Conservation (phyloP, 2,888 invertebrate genomes). For the Eledona agricola region DNA sequence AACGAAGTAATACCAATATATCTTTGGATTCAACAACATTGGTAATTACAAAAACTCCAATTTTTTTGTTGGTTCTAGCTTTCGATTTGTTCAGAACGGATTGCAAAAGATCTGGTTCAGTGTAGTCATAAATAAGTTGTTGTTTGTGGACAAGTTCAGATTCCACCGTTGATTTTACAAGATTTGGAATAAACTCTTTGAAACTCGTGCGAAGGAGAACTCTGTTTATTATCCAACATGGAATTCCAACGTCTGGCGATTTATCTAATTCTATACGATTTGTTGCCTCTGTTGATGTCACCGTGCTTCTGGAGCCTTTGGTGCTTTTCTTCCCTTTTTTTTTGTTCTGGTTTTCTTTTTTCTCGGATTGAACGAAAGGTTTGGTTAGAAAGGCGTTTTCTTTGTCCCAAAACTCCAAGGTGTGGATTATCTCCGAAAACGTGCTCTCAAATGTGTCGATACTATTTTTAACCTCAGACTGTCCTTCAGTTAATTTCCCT, state of each 20-base stretch:
- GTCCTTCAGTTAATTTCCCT: constrained; percentile 37
- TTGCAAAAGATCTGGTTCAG: constrained; percentile 3
- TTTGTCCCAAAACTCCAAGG: constrained; percentile 53
- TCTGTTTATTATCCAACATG: constrained; percentile 17
- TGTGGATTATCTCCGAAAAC: constrained; percentile 44
- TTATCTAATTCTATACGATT: neutral
- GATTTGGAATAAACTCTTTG: constrained; percentile 2
- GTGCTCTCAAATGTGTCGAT: constrained; percentile 46
- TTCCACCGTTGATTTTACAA: constrained; percentile 7
- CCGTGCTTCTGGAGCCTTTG: constrained; percentile 4
- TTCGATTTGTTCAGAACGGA: constrained; percentile 15
- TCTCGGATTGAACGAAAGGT: constrained; percentile 5
- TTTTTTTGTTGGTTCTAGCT: constrained; percentile 2
- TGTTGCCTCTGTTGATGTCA: neutral
- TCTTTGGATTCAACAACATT: constrained; percentile 1
- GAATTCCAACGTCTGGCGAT: constrained; percentile 17
- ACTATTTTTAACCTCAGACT: constrained; percentile 40
- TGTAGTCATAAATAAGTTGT: constrained; percentile 3
- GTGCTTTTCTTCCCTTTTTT: constrained; percentile 11
- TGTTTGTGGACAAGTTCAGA: constrained; percentile 4
- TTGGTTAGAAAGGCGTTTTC: constrained; percentile 27
- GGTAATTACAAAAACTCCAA: constrained; percentile 8
- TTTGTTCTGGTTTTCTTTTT: constrained; percentile 1
- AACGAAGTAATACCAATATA: constrained; percentile 1
- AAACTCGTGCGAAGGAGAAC: neutral